These are phyloP conservation scores for Dicrurus megarhynchus DNA, from an alignment of 2,113 vertebrate genomes.

Conservation along the genomic window DNA sequence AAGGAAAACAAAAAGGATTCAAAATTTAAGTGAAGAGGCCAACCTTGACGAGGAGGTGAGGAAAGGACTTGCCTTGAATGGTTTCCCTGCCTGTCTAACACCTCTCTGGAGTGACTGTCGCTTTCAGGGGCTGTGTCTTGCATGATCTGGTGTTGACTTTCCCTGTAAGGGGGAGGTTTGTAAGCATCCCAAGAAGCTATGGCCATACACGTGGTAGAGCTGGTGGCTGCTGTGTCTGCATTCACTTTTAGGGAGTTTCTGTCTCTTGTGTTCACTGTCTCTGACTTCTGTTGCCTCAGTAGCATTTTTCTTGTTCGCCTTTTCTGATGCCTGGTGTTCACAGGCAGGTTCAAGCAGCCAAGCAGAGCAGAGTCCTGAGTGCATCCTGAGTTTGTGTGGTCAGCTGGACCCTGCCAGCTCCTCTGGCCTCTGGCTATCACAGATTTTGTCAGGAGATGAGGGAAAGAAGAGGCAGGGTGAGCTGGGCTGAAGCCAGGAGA, in stretches of 20 bases:
- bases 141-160: not conserved
- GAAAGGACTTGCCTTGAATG: not conserved
- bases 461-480: not conserved
- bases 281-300: fast-evolving
- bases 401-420: not conserved
- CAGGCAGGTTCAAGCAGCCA: not conserved
- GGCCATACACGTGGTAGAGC: not conserved
- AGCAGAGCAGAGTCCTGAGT: not conserved
- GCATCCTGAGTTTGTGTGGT: not conserved
- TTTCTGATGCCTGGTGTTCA: not conserved
- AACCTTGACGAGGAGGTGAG: fast-evolving
- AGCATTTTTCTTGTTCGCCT: not conserved
- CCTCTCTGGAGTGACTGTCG: not conserved
- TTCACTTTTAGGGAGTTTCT: too few relatives aligned
- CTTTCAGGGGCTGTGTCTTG: not conserved
- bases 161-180: fast-evolving
- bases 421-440: not conserved
- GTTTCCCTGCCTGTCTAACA: not conserved
- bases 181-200: not conserved
- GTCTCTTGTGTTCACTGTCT: not conserved
- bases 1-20: not conserved
- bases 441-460: not conserved
- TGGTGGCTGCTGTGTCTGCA: not conserved
- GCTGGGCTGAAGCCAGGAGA: not conserved
- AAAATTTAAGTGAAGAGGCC: not conserved